Evolutionary conservation across 2,888 invertebrate genomes (phyloP).

Genomic region (Tachina lurida): DNA sequence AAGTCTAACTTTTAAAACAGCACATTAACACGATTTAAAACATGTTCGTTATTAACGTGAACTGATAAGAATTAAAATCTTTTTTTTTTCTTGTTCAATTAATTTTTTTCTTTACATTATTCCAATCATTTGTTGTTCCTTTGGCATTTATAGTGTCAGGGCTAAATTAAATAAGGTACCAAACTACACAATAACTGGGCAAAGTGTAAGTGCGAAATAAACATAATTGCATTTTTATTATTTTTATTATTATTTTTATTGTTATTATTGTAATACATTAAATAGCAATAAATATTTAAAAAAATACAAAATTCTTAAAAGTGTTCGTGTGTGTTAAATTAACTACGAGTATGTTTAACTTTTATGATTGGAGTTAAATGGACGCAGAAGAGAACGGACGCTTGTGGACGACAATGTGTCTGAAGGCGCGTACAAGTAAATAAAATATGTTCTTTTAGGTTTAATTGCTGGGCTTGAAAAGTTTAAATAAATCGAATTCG

Average conservation of each 20-base stretch:
- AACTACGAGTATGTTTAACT: slow-evolving; percentile 7
- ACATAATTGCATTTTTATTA: slow-evolving; percentile 24
- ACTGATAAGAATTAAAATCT: slow-evolving; percentile 61
- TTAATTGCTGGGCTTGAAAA: slow-evolving; percentile 19
- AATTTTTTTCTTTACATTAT: neutral
- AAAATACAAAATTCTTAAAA: slow-evolving; percentile 16
- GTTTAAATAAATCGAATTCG: neutral
- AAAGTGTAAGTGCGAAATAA: slow-evolving; percentile 42
- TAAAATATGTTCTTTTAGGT: slow-evolving; percentile 7
- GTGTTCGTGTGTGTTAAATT: slow-evolving; percentile 27
- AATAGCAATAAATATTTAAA: too few relatives aligned
- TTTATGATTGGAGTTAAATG: neutral
- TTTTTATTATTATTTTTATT: neutral
- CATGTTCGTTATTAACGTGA: slow-evolving; percentile 25
- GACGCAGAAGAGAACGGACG: slow-evolving; percentile 1
- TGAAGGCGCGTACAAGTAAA: slow-evolving; percentile 27
- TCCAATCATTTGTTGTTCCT: slow-evolving; percentile 46
- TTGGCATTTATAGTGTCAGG: slow-evolving; percentile 53
- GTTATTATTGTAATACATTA: neutral
- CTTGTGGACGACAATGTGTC: slow-evolving; percentile 23
- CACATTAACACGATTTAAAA: slow-evolving; percentile 41
- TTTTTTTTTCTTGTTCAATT: slow-evolving; percentile 13
- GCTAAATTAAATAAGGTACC: slow-evolving; percentile 37
- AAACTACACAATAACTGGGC: slow-evolving; percentile 8
- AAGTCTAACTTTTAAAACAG: slow-evolving; percentile 6